phyloP scores from a whole-genome alignment of 1,140 invertebrate genomes.

The Magallana angulata region DNA sequence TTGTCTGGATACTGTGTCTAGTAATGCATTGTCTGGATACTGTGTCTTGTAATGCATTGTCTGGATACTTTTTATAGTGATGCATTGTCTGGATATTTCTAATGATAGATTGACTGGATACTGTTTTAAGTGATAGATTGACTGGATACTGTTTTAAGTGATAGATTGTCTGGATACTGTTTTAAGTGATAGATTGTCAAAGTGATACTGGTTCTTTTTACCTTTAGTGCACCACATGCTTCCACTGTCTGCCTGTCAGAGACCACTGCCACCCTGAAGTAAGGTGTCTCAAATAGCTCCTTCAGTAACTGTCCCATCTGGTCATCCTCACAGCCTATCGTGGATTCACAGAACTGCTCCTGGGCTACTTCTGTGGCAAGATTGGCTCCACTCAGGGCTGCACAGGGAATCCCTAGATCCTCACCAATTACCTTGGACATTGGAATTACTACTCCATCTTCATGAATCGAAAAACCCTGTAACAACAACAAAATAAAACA shows the following conservation, averaged over 20 bases:
- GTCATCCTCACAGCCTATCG: slow-evolving; percentile 83
- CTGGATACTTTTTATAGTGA: no score
- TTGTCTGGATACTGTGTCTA: no score
- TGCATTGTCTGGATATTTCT: no score
- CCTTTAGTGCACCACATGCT: slow-evolving; percentile 98
- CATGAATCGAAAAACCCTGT: slow-evolving; percentile 72
- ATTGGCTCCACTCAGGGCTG: slow-evolving; percentile 99
- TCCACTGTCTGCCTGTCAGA: slow-evolving; percentile 98
- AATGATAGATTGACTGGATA: no score
- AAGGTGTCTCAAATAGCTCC: slow-evolving; percentile 94
- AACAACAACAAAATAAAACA: slow-evolving; percentile 33
- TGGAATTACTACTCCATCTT: slow-evolving; percentile 63
- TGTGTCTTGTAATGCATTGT: no score
- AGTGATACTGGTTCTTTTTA: slow-evolving; percentile 75
- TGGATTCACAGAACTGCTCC: slow-evolving; percentile 99
- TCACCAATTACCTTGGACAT: slow-evolving; percentile 71
- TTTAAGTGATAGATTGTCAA: no score
- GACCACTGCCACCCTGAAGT: slow-evolving; percentile 97
- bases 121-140: no score
- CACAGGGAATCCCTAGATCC: slow-evolving; percentile 81
- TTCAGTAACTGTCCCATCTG: slow-evolving; percentile 84
- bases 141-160: no score
- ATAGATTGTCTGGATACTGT: no score
- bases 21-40: no score
- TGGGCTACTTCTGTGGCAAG: slow-evolving; percentile 96